Base-by-base conservation (phyloP, 2,797 vertebrate species). In the Epinephelus malabaricus region DNA sequence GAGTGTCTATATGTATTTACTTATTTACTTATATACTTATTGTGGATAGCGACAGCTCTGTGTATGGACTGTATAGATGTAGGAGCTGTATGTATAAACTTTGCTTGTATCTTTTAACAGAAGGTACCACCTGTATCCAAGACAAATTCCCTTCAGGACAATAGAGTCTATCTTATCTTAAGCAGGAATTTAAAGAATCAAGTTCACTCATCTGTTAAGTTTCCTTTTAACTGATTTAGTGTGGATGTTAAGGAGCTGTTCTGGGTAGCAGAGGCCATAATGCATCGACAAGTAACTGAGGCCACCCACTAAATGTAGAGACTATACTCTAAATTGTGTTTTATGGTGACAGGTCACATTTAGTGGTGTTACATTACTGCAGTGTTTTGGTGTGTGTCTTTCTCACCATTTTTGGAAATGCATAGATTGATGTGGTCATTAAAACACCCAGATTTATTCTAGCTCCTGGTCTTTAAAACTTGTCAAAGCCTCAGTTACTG, bases 181-280 rank as follows among this genome's bases (percentile, higher is more conserved):
- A n/a, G 55, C 9, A 46, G 27, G 23, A 49, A 30, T 23, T 45
- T n/a, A 5, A 14, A 53, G 27, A 14, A 49, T 30, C 15, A 54
- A 23, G 18, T 30, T 62, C 1, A 14, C 40, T 27, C 47, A 18
- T 59, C 47, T 73, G 12, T 45, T 23, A 10, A 23, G n/a, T 27
- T 23, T 21, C 1, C 2, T 47, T 40, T 50, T 27, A 34, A 23
- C 12, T 45, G n/a, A 21, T 65, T 63, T 3, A 27, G 4, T 46
- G 11, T 68, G 43, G 34, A 49, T 43, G 68, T 68, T 60, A 69
- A 11, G 49, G 19, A 13, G 58, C 15, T 49, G 15, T 72, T 55
- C 50, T 23, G 53, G 2, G 6, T 14, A 19, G 51, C 3, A 8
- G 15, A 19, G 30, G 64, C 8, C 19, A 13, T 47, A 27, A 50